Conservation (phyloP, 1,140 invertebrate genomes). For the Aphis gossypii region DNA sequence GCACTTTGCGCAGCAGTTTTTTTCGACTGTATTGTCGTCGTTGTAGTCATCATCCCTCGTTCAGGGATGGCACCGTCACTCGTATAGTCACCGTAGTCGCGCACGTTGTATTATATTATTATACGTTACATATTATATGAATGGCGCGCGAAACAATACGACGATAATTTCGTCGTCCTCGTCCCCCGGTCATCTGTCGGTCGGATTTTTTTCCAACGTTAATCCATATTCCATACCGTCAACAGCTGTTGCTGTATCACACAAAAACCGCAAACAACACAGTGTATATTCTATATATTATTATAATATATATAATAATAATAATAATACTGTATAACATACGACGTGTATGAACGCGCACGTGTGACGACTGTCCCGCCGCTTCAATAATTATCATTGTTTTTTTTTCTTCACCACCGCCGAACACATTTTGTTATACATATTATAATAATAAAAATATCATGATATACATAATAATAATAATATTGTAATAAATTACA, state of each 20-base stretch:
- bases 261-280: neutral
- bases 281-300: neutral
- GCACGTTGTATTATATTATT: neutral
- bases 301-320: neutral
- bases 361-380: conserved; percentile 34
- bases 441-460: neutral
- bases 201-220: neutral
- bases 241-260: conserved; percentile 17
- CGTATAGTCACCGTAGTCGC: neutral
- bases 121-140: neutral
- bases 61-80: neutral
- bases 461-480: neutral
- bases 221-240: neutral
- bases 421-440: conserved; percentile 1
- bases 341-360: neutral
- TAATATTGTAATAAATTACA: conserved; percentile 10
- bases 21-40: neutral
- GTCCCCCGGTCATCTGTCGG: conserved; percentile 48
- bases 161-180: conserved; percentile 47
- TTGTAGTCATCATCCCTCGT: neutral
- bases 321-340: neutral
- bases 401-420: neutral
- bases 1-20: conserved; percentile 40
- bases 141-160: conserved; percentile 45
- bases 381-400: conserved; percentile 9